Evolutionary conservation across 2,113 vertebrate genomes (phyloP).

Genomic region (Daubentonia madagascariensis): DNA sequence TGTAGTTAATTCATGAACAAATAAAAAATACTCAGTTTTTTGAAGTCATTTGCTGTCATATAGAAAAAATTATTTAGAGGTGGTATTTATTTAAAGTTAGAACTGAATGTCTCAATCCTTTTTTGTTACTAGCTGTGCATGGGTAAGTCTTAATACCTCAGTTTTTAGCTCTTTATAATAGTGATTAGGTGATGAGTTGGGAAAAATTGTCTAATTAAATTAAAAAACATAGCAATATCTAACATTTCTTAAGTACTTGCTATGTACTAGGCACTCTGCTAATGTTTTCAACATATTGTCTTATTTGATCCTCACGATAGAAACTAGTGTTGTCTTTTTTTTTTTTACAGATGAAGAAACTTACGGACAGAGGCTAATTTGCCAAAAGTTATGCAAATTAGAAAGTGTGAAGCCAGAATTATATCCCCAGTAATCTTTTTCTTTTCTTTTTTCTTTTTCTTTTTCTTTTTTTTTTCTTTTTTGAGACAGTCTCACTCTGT

Average conservation of each 20-base stretch:
- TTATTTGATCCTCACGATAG: not conserved
- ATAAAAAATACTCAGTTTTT: not conserved
- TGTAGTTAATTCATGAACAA: not conserved
- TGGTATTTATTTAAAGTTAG: constrained; percentile 25
- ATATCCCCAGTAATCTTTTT: not conserved
- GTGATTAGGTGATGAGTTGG: not conserved
- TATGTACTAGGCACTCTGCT: not conserved
- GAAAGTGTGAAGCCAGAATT: not conserved
- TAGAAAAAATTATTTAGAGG: not conserved
- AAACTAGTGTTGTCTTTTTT: not conserved
- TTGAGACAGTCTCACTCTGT: no score
- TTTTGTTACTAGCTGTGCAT: not conserved
- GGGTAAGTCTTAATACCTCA: not conserved
- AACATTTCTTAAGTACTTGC: not conserved
- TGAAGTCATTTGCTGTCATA: not conserved
- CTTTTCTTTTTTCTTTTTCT: not conserved
- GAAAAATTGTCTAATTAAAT: not conserved
- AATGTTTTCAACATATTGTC: not conserved
- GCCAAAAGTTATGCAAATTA: not conserved
- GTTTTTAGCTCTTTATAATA: not conserved
- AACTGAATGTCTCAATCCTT: not conserved
- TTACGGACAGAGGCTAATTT: not conserved
- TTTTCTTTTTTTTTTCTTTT: not conserved
- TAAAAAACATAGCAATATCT: not conserved
- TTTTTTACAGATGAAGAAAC: not conserved